These are phyloP conservation scores for Microchrysa polita DNA, from an alignment of 2,888 invertebrate species.

Conservation along the genomic window DNA sequence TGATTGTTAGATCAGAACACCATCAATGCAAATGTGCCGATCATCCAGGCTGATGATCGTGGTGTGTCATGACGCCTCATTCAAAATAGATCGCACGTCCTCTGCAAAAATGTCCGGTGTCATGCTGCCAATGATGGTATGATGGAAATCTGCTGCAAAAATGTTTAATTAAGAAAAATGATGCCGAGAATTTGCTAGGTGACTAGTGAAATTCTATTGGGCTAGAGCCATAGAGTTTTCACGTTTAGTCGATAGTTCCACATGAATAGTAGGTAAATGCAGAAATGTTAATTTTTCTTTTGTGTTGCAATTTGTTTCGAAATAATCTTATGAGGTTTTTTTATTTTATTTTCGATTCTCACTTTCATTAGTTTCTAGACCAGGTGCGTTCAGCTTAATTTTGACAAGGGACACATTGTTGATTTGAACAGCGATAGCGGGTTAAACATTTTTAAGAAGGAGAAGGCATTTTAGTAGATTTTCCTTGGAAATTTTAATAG, in stretches of 20 bases:
- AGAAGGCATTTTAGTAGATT: too few relatives aligned
- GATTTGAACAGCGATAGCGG: too few relatives aligned
- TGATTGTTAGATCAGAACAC: constrained; percentile 23
- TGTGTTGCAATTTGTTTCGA: too few relatives aligned
- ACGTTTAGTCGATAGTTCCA: not conserved
- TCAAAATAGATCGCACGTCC: constrained; percentile 24
- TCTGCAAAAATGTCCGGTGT: not conserved
- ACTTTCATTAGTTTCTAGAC: too few relatives aligned
- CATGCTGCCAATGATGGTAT: not conserved
- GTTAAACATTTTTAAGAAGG: too few relatives aligned
- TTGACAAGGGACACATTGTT: too few relatives aligned
- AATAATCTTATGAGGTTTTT: too few relatives aligned
- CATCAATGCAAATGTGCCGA: constrained; percentile 31
- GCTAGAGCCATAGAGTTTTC: not conserved
- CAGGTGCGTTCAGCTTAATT: too few relatives aligned
- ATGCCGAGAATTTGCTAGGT: constrained; percentile 25
- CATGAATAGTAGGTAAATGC: too few relatives aligned
- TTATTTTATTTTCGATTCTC: too few relatives aligned
- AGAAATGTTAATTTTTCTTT: too few relatives aligned
- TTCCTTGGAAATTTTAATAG: too few relatives aligned
- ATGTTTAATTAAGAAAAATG: constrained; percentile 35
- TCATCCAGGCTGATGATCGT: constrained; percentile 11
- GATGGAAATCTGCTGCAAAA: constrained; percentile 9
- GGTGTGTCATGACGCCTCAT: constrained; percentile 7
- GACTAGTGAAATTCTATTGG: not conserved